These are phyloP conservation scores for Drosophila basisetae DNA, from an alignment of 2,888 invertebrate species.

Conservation along the genomic window DNA sequence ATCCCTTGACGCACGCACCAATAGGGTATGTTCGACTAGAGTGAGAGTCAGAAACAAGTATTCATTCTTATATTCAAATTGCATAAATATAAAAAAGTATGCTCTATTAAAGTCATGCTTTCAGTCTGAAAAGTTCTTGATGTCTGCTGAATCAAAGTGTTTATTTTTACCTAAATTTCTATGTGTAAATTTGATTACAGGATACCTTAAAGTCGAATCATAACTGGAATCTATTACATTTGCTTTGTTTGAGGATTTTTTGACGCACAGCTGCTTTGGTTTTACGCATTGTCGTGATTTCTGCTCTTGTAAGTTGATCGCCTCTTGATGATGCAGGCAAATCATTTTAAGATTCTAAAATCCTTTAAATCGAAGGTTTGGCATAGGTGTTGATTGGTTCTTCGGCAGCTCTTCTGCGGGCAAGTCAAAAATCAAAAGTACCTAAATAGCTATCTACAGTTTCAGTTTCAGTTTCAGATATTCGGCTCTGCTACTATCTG, in stretches of 20 bases:
- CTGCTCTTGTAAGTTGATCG: constrained; percentile 59
- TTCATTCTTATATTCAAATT: background rate
- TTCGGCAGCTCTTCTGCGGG: constrained; percentile 34
- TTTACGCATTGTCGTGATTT: constrained; percentile 35
- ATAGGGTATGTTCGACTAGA: background rate
- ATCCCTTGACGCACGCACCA: constrained; percentile 3
- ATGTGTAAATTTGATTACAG: constrained; percentile 1
- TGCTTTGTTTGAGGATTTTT: constrained; percentile 6
- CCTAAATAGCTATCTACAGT: constrained; percentile 42
- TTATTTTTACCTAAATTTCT: background rate
- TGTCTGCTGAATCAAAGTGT: background rate
- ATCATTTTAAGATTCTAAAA: constrained; percentile 19
- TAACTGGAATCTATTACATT: background rate
- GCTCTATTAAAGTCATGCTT: background rate
- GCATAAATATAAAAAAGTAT: background rate
- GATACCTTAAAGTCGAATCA: constrained; percentile 15
- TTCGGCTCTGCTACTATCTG: background rate
- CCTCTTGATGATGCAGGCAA: constrained; percentile 44
- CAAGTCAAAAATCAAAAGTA: constrained; percentile 37
- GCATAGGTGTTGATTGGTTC: constrained; percentile 65
- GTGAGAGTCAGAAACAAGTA: background rate
- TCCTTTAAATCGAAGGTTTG: constrained; percentile 20
- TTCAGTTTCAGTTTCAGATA: constrained; percentile 30
- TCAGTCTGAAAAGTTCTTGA: background rate
- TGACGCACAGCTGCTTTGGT: constrained; percentile 63